Base-by-base conservation (phyloP, 2,888 invertebrate species). In the Nomada hirtipes region DNA sequence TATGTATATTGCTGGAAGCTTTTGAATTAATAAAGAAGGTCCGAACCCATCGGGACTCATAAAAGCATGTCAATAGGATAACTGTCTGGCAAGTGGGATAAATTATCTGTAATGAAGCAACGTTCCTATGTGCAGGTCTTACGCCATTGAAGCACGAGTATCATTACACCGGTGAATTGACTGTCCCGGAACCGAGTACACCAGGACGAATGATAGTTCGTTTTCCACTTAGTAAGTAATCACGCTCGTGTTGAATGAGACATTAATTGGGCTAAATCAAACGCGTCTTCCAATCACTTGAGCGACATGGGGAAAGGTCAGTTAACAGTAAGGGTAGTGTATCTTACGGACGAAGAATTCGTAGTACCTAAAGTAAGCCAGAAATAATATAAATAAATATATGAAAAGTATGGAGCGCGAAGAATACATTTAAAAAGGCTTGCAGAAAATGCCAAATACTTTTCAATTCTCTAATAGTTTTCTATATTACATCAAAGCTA, bases 111-210 rank as follows among this genome's bases (percentile, higher is more conserved):
- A 90, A 90, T 90, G 84, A 86, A 80, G 44, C 50, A 71, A 83
- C 73, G 83, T 76, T 64, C 87, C 76, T 87, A 26, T 89, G 80
- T 84, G 70, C 90, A 93, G 95, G 97, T 47, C 94, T 97, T 13
- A 97, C 97, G 23, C 97, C 97, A 26, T 94, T 97, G 44, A 96
- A 97, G 90, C 97, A 97, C 91, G 96, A 96, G 83, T 97, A 97
- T 93, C 96, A 96, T 94, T 97, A 97, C 93, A 96, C 96, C 13
- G 97, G 97, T 4, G 94, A 95, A 64, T 93, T 98, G 69, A 95
- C 95, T 26, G 95, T 96, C 0, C 96, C 96, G 7, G 96, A 96
- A 84, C 94, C 94, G 1, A 95, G 95, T 1, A 95, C 96, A 3
- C 96, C 97, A 0, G 97, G 95, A 0, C 95, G 95, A 85, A 97